A percentile compares a stretch with the other conserved stretches of the same genome.
Evolutionary conservation across 2,888 invertebrate species (phyloP).

Genomic region (Noctua fimbriata): DNA sequence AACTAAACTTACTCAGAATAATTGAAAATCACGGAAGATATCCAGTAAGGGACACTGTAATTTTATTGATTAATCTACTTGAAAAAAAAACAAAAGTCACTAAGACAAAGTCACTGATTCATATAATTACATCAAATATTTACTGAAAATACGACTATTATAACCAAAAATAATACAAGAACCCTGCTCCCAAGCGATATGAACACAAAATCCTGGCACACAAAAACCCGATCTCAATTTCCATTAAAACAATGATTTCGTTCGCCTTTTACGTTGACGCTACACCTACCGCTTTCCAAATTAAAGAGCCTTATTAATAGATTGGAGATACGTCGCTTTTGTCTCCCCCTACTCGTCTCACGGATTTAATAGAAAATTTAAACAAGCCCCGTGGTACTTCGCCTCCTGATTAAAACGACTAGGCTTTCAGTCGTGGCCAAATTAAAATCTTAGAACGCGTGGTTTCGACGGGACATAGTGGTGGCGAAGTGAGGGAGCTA

Average conservation of each 20-base stretch:
- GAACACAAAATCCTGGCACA: conserved; percentile 30
- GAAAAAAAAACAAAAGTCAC: neutral
- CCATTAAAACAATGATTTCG: conserved; percentile 59
- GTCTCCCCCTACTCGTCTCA: conserved; percentile 83
- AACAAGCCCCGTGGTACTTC: conserved; percentile 81
- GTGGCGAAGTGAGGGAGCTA: conserved; percentile 26
- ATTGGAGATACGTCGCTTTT: conserved; percentile 87
- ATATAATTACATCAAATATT: conserved; percentile 1
- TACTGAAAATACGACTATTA: conserved; percentile 10
- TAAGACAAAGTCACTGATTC: neutral
- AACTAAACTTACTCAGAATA: too few species aligned
- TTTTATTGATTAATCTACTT: neutral
- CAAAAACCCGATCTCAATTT: conserved; percentile 60
- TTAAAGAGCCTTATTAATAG: conserved; percentile 89
- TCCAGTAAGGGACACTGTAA: too few species aligned
- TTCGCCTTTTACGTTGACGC: conserved; percentile 67
- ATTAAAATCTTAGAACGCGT: conserved; percentile 86
- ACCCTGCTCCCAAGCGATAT: conserved; percentile 45
- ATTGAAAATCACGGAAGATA: too few species aligned
- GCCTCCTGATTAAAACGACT: conserved; percentile 86
- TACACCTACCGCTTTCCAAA: conserved; percentile 77
- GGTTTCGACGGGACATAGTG: conserved; percentile 69
- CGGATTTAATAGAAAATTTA: conserved; percentile 88
- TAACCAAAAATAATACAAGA: conserved; percentile 13
- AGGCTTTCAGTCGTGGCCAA: conserved; percentile 77